Percentiles rank a stretch among this genome's conserved stretches.
phyloP scores from a whole-genome alignment of 2,797 vertebrate species.

The Thripadectes ignobilis region DNA sequence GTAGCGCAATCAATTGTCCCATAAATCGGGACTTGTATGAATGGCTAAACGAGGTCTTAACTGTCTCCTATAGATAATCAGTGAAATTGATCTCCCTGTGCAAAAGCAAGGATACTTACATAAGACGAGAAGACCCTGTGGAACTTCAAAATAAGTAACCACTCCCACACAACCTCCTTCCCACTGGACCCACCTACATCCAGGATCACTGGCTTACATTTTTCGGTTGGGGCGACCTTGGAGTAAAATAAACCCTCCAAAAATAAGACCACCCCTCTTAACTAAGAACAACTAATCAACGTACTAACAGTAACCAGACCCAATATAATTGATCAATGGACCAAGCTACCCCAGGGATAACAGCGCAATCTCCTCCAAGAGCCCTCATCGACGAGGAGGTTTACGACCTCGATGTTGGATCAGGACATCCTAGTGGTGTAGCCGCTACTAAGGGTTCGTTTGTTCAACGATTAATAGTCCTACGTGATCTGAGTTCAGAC shows the following conservation, averaged over 20 bases:
- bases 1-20: background rate
- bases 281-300: background rate
- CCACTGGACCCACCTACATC: no score
- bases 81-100: background rate
- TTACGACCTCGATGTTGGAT: background rate
- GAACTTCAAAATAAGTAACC: background rate
- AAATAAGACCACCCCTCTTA: accelerated
- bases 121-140: background rate
- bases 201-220: background rate
- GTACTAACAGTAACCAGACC: background rate
- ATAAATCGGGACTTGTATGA: background rate
- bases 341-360: background rate
- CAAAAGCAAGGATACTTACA: background rate
- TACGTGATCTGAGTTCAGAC: constrained; percentile 77
- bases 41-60: background rate
- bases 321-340: background rate
- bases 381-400: accelerated
- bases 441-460: constrained; percentile 69
- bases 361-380: background rate
- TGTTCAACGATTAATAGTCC: constrained; percentile 77
- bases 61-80: background rate
- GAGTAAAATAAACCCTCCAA: background rate
- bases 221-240: background rate
- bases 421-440: constrained; percentile 14
- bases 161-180: background rate